phyloP scores from a whole-genome alignment of 2,113 vertebrate species.

The Crotalus helleri region DNA sequence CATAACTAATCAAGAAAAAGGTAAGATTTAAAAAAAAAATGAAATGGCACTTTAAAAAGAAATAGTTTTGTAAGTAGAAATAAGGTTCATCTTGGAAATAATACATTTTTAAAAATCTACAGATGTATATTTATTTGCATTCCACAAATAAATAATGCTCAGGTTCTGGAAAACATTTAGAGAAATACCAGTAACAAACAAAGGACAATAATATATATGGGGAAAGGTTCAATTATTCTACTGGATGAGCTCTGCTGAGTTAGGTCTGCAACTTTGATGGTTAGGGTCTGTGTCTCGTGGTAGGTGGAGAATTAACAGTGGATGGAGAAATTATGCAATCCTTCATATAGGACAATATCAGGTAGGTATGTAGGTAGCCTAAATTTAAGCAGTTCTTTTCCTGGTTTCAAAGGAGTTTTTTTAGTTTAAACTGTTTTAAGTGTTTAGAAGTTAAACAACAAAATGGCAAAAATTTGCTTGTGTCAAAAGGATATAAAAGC shows the following conservation, averaged over 20 bases:
- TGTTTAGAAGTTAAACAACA: background rate
- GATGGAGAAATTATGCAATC: too few relatives aligned
- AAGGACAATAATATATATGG: background rate
- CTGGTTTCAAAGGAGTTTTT: too few relatives aligned
- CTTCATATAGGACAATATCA: too few relatives aligned
- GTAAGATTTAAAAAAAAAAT: background rate
- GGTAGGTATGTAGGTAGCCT: too few relatives aligned
- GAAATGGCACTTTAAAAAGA: background rate
- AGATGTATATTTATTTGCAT: background rate
- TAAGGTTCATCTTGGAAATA: background rate
- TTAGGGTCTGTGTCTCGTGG: background rate
- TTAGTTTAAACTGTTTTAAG: too few relatives aligned
- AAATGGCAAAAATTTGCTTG: background rate
- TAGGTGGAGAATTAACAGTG: too few relatives aligned
- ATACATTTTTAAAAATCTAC: constrained; percentile 22
- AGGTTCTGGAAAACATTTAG: constrained; percentile 8
- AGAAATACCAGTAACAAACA: background rate
- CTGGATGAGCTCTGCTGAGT: background rate
- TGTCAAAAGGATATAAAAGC: background rate
- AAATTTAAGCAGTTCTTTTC: too few relatives aligned
- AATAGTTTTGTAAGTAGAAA: background rate
- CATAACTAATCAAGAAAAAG: background rate
- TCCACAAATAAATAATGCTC: background rate
- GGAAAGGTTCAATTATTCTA: too few relatives aligned
- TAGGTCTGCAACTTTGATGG: too few relatives aligned